Percentiles rank a stretch among this genome's conserved stretches.
These are phyloP conservation scores for Sarcophilus harrisii DNA, from an alignment of 2,797 vertebrate species.

Conservation along the genomic window DNA sequence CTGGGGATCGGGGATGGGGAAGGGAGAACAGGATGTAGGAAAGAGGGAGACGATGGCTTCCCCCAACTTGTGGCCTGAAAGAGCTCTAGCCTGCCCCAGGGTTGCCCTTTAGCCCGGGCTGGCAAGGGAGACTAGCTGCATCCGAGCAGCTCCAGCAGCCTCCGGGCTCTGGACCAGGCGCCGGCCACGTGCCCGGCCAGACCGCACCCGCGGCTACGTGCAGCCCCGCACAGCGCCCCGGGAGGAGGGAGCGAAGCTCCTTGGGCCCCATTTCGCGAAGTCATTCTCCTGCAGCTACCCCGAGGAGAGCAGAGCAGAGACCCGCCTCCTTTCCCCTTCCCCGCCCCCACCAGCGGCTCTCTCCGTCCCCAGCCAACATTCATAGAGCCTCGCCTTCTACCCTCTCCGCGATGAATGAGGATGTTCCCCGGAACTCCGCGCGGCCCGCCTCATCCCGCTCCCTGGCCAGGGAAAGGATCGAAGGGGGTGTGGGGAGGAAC, in stretches of 20 bases:
- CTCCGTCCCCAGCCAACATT: background rate
- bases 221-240: conserved; percentile 47
- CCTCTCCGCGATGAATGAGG: conserved; percentile 1
- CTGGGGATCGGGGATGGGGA: too few relatives aligned
- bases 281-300: background rate
- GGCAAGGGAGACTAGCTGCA: background rate
- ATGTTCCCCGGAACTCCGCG: background rate
- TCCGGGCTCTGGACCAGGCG: background rate
- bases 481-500: background rate
- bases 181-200: background rate
- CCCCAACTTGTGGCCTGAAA: background rate
- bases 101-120: conserved; percentile 42
- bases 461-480: background rate
- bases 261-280: background rate
- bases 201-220: conserved; percentile 74
- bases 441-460: background rate
- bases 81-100: background rate
- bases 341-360: background rate
- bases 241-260: background rate
- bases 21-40: too few relatives aligned
- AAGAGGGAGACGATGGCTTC: background rate
- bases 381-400: background rate
- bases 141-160: background rate
- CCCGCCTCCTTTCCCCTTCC: background rate
- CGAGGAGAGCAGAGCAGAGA: background rate